Conservation (phyloP, 2,113 vertebrate genomes). For the Lichenostomus cassidix region DNA sequence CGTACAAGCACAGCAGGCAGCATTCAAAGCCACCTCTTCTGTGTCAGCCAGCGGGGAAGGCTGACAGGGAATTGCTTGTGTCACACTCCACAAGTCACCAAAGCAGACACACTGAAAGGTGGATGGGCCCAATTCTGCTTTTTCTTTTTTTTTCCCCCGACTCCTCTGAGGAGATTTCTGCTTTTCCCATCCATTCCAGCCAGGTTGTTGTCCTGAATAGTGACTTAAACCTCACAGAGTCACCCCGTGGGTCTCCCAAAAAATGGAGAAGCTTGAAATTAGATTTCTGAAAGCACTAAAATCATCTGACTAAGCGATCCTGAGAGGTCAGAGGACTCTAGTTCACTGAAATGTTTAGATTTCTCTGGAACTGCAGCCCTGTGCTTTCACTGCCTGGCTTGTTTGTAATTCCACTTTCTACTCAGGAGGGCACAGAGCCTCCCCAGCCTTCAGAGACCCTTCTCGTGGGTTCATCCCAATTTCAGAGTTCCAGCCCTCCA, state of each 20-base stretch:
- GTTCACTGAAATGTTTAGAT: not conserved
- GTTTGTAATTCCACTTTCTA: not conserved
- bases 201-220: not conserved
- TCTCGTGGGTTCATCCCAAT: fast-evolving
- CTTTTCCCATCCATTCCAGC: not conserved
- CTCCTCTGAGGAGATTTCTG: not conserved
- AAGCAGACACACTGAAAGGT: conserved; percentile 22
- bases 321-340: not conserved
- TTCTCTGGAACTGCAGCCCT: not conserved
- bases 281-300: not conserved
- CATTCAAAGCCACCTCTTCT: conserved; percentile 33
- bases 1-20: conserved; percentile 24
- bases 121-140: not conserved
- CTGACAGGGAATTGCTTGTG: conserved; percentile 27
- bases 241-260: not conserved
- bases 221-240: not conserved
- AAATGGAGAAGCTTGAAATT: not conserved
- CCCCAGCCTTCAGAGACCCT: not conserved
- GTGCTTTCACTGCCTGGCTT: not conserved
- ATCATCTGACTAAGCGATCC: not conserved
- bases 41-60: not conserved
- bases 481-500: not conserved
- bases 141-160: not conserved
- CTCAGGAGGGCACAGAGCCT: not conserved
- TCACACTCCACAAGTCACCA: conserved; percentile 32